Base-by-base conservation (phyloP, 1,140 invertebrate species). In the Drosophila navojoa region DNA sequence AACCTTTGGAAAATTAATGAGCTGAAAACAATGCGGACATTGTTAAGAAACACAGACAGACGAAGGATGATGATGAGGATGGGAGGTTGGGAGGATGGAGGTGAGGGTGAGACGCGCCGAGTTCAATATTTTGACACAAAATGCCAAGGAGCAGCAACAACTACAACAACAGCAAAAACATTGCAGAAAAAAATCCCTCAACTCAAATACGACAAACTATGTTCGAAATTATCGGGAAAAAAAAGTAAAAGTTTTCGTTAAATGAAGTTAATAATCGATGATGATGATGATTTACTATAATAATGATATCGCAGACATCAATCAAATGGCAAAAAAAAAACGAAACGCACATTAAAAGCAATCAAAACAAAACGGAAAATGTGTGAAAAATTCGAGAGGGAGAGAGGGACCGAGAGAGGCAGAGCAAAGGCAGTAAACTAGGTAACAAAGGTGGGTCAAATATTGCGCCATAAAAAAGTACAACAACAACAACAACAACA, bases 1-100 rank as follows among this genome's bases (percentile, higher is more conserved):
- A 81, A 73, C 79, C 76, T 79, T 81, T 78, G 75, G 63, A 32
- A 81, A 82, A 82, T 82, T 82, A 82, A 82, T 82, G 80, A 82
- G 79, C 79, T 84, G 61, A 66, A 84, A 84, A 78, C 79, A 82
- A 82, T 82, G 79, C 79, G 79, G 79, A 82, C 79, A 82, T 82
- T 79, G 80, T 82, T 79, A 82, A 35, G 45, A 29, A 45, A 27
- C 25, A 54, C 16, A 16, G 40, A 27, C 32, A 54, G 27, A 16
- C 42, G 55, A 40, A 59, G 35, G 47, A 19, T 29, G 32, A 45
- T 29, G n/a, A 42, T 44, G 42, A 44, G 42, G 42, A 16, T n/a
- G 16, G 15, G 25, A 35, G 13, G 64, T 49, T 40, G 45, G 29
- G 29, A 3, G 32, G 6, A 6, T 32, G 32, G 5, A 1, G 6